Conservation (phyloP, 2,888 invertebrate genomes). For the Timema cristinae region DNA sequence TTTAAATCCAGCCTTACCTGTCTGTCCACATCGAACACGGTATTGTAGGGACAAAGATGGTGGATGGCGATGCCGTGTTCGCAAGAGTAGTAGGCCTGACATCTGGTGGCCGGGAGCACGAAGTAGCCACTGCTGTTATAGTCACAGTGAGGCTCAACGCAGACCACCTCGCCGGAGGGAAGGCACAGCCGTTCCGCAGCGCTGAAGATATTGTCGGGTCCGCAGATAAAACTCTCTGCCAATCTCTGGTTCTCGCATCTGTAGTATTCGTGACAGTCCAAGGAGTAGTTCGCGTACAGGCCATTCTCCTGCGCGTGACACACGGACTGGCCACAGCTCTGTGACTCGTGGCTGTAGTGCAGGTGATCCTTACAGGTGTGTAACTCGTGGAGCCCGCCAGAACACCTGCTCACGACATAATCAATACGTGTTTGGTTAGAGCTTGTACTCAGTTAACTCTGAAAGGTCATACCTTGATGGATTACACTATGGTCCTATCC, state of each 20-base stretch:
- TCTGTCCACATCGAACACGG: slow-evolving; percentile 54
- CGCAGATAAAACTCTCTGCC: slow-evolving; percentile 46
- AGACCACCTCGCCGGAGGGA: slow-evolving; percentile 16
- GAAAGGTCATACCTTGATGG: no score
- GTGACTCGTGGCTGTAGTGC: not conserved
- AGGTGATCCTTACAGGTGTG: not conserved
- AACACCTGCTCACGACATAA: no score
- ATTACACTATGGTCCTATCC: no score
- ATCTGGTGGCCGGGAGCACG: slow-evolving; percentile 54
- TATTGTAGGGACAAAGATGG: slow-evolving; percentile 51
- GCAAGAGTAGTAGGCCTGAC: slow-evolving; percentile 57
- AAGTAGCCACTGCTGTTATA: slow-evolving; percentile 43
- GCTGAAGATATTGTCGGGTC: slow-evolving; percentile 30
- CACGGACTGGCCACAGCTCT: not conserved
- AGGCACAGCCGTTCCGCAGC: slow-evolving; percentile 21
- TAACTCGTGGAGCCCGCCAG: not conserved
- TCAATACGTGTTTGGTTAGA: no score
- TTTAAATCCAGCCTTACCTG: slow-evolving; percentile 42
- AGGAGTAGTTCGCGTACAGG: slow-evolving; percentile 48
- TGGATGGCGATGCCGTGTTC: slow-evolving; percentile 49
- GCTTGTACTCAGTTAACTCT: no score
- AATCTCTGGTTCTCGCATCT: slow-evolving; percentile 45
- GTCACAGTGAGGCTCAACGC: slow-evolving; percentile 25
- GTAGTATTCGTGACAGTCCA: slow-evolving; percentile 49
- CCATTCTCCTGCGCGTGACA: slow-evolving; percentile 44